These are phyloP conservation scores for Eupithecia exiguata DNA, from an alignment of 2,888 invertebrate species.

Conservation along the genomic window DNA sequence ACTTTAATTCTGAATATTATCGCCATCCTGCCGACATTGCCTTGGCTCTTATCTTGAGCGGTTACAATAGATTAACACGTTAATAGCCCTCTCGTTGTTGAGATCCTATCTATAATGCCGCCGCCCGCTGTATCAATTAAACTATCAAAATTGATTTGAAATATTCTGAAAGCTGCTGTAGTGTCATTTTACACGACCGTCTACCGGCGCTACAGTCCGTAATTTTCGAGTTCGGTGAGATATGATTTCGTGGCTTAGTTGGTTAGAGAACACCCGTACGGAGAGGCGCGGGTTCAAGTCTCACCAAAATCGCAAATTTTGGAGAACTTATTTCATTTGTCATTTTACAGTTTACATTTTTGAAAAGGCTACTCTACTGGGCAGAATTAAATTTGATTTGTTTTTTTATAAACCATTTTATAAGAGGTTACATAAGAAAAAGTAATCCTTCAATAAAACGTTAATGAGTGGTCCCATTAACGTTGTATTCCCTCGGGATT, in stretches of 20 bases:
- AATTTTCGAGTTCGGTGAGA: too few relatives aligned
- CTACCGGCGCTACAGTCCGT: too few relatives aligned
- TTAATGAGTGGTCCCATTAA: too few relatives aligned
- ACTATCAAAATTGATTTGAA: conserved; percentile 1
- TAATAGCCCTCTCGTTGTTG: conserved; percentile 39
- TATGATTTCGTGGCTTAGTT: too few relatives aligned
- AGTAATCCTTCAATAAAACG: neutral
- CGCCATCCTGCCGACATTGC: conserved; percentile 46
- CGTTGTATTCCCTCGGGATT: neutral
- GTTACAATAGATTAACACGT: conserved; percentile 34
- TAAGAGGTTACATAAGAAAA: too few relatives aligned
- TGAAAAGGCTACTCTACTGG: neutral
- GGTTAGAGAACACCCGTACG: too few relatives aligned
- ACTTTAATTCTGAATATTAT: conserved; percentile 44
- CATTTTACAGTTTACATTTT: neutral
- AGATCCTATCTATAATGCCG: conserved; percentile 22
- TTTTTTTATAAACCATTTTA: neutral
- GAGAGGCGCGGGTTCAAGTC: too few relatives aligned
- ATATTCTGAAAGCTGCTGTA: neutral
- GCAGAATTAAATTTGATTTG: neutral
- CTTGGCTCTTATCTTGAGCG: conserved; percentile 40
- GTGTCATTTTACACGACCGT: neutral
- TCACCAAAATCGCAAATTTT: too few relatives aligned
- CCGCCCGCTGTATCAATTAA: conserved; percentile 11
- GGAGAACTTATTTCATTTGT: neutral